Conservation (phyloP, 2,888 invertebrate species). For the Nudaria mundana region DNA sequence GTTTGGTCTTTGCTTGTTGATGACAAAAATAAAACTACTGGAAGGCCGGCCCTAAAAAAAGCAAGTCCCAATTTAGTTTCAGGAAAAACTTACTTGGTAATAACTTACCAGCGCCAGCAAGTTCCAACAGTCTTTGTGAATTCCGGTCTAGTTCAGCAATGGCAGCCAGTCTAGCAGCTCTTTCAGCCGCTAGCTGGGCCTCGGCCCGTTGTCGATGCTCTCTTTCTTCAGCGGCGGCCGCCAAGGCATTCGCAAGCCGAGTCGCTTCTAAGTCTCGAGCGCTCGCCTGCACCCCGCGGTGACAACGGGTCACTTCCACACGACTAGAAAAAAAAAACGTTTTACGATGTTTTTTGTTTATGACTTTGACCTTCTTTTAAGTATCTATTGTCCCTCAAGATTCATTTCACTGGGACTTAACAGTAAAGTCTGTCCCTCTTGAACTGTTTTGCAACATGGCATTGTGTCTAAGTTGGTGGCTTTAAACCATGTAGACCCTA, state of each 20-base stretch:
- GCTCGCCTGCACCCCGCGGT: conserved; percentile 84
- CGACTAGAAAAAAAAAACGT: conserved; percentile 37
- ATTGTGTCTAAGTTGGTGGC: too few species aligned
- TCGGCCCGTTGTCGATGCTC: conserved; percentile 81
- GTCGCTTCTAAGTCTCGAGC: conserved; percentile 84
- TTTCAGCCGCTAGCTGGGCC: conserved; percentile 84
- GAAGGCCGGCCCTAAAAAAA: too few species aligned
- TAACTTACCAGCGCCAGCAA: conserved; percentile 73
- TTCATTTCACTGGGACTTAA: too few species aligned
- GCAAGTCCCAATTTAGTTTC: too few species aligned
- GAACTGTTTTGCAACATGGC: too few species aligned
- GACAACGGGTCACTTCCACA: conserved; percentile 70
- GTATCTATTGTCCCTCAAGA: too few species aligned
- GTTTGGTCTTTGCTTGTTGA: too few species aligned
- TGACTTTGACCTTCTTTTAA: too few species aligned
- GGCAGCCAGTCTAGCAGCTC: conserved; percentile 87
- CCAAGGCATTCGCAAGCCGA: conserved; percentile 81
- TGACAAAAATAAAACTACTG: too few species aligned
- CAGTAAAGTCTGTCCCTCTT: too few species aligned
- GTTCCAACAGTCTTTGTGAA: conserved; percentile 85
- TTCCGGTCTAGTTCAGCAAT: conserved; percentile 88
- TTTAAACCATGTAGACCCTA: too few species aligned
- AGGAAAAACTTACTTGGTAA: too few species aligned
- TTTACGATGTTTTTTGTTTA: not conserved
- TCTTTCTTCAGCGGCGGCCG: conserved; percentile 83